phyloP scores from a whole-genome alignment of 2,888 invertebrate genomes.

The Dolichopus griseipennis region DNA sequence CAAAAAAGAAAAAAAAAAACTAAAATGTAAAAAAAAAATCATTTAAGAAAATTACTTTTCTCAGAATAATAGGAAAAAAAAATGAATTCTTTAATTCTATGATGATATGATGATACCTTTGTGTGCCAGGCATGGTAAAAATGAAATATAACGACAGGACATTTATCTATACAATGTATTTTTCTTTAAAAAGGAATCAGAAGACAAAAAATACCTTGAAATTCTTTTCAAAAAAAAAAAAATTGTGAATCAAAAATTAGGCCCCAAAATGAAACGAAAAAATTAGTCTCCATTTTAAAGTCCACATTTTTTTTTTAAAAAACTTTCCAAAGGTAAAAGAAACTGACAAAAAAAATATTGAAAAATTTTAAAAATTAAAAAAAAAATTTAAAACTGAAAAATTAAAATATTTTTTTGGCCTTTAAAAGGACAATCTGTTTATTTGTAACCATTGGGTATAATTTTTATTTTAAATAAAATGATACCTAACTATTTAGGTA shows the following conservation, averaged over 20 bases:
- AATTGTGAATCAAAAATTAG: not conserved
- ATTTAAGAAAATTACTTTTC: conserved; percentile 4
- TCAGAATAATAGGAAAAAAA: not conserved
- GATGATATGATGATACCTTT: no score
- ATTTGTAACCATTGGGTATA: not conserved
- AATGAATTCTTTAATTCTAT: no score
- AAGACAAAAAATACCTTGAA: no score
- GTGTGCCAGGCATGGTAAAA: no score
- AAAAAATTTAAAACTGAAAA: not conserved
- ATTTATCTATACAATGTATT: not conserved
- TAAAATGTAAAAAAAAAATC: not conserved
- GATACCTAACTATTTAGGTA: no score
- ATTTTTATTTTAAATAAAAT: no score
- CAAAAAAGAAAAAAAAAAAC: not conserved
- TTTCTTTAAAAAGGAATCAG: not conserved
- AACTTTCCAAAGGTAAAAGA: no score
- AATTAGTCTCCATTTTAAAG: not conserved
- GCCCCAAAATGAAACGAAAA: not conserved
- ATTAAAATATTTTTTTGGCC: not conserved
- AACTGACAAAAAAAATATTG: not conserved
- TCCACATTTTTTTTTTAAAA: no score
- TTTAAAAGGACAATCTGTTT: not conserved
- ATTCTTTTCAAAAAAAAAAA: no score
- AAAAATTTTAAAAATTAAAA: not conserved
- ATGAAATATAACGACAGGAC: not conserved